These are phyloP conservation scores for Brachionus manjavacas DNA, from an alignment of 1,140 invertebrate genomes.

Conservation along the genomic window DNA sequence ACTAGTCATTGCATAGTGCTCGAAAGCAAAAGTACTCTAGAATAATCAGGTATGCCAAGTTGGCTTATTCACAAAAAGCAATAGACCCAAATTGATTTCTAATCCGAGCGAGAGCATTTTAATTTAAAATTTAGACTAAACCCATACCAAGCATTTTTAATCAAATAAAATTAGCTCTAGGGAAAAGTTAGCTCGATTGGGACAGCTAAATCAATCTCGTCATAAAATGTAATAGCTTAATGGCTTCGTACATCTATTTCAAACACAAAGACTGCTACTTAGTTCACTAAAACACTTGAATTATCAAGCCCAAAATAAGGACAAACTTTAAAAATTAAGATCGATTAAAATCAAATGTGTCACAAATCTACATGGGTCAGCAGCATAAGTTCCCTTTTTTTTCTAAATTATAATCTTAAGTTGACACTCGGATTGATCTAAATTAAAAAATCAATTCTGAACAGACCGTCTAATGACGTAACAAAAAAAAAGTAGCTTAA, in stretches of 20 bases:
- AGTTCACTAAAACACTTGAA: too few relatives aligned
- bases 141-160: neutral
- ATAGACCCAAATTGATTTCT: too few relatives aligned
- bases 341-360: neutral
- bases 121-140: neutral
- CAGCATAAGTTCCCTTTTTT: too few relatives aligned
- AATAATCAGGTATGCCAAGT: too few relatives aligned
- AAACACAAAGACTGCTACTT: neutral
- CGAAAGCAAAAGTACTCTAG: too few relatives aligned
- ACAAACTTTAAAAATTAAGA: neutral
- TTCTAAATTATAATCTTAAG: too few relatives aligned
- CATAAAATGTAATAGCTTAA: neutral
- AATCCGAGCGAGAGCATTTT: neutral
- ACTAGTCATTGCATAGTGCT: too few relatives aligned
- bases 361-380: neutral
- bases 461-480: too few relatives aligned
- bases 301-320: neutral
- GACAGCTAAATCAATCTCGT: neutral
- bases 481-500: too few relatives aligned
- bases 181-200: neutral
- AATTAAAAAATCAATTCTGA: too few relatives aligned
- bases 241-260: neutral
- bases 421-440: too few relatives aligned
- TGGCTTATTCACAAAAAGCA: too few relatives aligned
- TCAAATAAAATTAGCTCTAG: neutral